These are phyloP conservation scores for Eonycteris spelaea DNA, from an alignment of 2,113 vertebrate genomes.

Conservation along the genomic window DNA sequence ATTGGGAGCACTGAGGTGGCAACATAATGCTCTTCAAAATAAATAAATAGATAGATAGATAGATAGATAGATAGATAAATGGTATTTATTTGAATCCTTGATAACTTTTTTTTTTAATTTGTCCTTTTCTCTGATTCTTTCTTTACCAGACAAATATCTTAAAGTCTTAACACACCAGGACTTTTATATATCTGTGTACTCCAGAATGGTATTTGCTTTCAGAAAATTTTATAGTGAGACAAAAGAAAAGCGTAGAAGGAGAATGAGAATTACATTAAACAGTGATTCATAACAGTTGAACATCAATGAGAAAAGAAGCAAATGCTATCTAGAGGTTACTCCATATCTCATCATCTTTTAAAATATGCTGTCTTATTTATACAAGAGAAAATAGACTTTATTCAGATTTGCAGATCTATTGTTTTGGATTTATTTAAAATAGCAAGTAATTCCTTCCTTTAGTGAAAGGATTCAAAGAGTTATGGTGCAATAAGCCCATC, in stretches of 20 bases:
- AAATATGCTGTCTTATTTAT: constrained; percentile 36
- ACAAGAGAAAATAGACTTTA: constrained; percentile 23
- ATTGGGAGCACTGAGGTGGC: not conserved
- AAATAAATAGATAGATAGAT: not conserved
- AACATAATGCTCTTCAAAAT: not conserved
- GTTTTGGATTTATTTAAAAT: constrained; percentile 51
- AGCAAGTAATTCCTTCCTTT: not conserved
- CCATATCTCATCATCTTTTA: constrained; percentile 44
- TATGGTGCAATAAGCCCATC: not conserved
- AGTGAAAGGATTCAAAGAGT: constrained; percentile 17
- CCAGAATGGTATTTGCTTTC: constrained; percentile 55
- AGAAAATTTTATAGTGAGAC: constrained; percentile 52
- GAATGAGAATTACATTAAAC: constrained; percentile 54
- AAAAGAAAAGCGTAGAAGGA: constrained; percentile 58
- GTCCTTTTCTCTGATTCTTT: not conserved
- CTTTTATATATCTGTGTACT: constrained; percentile 40
- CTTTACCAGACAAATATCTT: constrained; percentile 15
- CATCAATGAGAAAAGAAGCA: constrained; percentile 12
- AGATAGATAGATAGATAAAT: not conserved
- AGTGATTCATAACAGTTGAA: constrained; percentile 47
- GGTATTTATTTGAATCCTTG: not conserved
- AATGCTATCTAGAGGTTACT: constrained; percentile 44
- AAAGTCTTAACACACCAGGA: not conserved
- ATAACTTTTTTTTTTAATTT: not conserved
- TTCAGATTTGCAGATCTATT: constrained; percentile 23